phyloP scores from a whole-genome alignment of 2,113 vertebrate species.

The Spizaetus ornatus region DNA sequence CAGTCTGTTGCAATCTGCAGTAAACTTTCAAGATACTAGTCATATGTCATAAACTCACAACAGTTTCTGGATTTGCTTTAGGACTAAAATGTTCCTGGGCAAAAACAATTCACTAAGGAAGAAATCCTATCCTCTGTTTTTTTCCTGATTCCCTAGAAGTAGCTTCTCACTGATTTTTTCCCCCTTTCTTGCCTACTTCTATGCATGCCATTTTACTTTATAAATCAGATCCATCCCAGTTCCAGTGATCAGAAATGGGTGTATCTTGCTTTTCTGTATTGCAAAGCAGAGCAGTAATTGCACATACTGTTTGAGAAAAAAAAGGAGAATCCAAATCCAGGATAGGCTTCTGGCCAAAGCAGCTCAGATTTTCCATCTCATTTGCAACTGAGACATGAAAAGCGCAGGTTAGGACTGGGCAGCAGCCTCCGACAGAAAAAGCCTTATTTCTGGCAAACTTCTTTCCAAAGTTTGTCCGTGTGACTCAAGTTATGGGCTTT shows the following conservation, averaged over 20 bases:
- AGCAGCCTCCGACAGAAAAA: not conserved
- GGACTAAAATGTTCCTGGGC: constrained; percentile 24
- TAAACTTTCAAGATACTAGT: not conserved
- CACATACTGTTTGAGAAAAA: not conserved
- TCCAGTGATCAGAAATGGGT: not conserved
- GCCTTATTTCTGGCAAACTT: not conserved
- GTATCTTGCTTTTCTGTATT: not conserved
- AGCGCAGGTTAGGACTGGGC: not conserved
- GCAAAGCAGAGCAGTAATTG: not conserved
- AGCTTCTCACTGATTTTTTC: not conserved
- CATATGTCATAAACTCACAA: constrained; percentile 31
- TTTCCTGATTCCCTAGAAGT: not conserved
- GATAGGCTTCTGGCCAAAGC: not conserved
- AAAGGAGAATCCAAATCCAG: not conserved
- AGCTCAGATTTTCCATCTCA: constrained; percentile 16
- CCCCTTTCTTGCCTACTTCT: not conserved
- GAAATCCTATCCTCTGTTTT: not conserved
- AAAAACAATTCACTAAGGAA: not conserved
- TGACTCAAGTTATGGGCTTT: not conserved
- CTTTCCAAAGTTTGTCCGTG: not conserved
- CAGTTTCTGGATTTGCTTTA: constrained; percentile 44
- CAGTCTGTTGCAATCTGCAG: constrained; percentile 30
- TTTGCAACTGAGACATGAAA: constrained; percentile 8
- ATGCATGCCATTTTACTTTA: not conserved
- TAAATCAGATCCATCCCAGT: not conserved